Evolutionary conservation across 2,113 vertebrate species (phyloP), one percentile per base, ranked within the genome.

Genomic region (Eonycteris spelaea): DNA sequence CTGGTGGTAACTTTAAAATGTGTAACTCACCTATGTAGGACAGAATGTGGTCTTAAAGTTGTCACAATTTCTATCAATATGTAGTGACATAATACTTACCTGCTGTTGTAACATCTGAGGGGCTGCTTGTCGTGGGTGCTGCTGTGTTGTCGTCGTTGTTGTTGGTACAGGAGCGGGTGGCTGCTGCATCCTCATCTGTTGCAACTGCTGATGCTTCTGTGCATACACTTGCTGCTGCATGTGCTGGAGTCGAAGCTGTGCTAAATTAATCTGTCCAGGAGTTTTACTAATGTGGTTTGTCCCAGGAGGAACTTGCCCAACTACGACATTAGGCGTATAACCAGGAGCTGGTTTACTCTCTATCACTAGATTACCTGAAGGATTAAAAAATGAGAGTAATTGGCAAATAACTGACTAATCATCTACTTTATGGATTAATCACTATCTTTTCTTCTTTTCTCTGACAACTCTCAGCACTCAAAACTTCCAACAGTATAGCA

Each of bases 181-280:
- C 5, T 99, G 99, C 26, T 98, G 99, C 87, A 99, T 99, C 92
- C 99, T 99, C 99, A 99, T 99, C 98, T 99, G 99, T 61, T 99
- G 99, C 96, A 99, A 68, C 6, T 99, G 99, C 94, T 99, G 99
- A 86, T 99, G 99, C 40, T 99, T 99, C 57, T 99, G 99, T 51
- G 99, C 99, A 28, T 99, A 99, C 14, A 99, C 99, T 97, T 99
- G 99, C 84, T 99, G 99, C 68, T 99, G 99, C 99, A 99, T 99
- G 96, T 99, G 99, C 97, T 99, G 99, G 75, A 99, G 98, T 21
- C 99, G 99, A 51, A 99, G 99, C 98, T 99, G 99, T 2, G 99
- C 99, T 95, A 99, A 98, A 67, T 99, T 99, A 97, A 99, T 99
- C 97, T 99, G 99, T 80, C 99, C 99, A 43, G 99, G 99, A 97